Evolutionary conservation across 1,140 invertebrate genomes (phyloP).

Genomic region (Nasonia vitripennis): DNA sequence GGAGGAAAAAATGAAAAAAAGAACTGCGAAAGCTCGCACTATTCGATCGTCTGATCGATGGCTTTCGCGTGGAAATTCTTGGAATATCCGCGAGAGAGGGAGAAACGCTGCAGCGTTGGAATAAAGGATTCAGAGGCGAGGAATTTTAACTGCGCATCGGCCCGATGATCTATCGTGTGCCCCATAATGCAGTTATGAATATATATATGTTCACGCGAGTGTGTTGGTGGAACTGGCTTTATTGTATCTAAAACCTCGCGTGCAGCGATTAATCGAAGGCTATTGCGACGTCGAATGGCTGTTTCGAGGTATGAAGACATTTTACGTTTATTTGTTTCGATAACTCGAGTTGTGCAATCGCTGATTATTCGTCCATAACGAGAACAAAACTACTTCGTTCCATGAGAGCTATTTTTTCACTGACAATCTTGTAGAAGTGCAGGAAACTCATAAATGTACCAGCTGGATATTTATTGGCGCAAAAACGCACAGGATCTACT

Average conservation of each 20-base stretch:
- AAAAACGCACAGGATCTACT: background rate
- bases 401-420: no score
- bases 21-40: background rate
- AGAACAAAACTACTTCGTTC: no score
- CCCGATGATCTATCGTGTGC: slow-evolving; percentile 19
- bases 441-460: background rate
- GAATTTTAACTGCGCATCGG: slow-evolving; percentile 26
- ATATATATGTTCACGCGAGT: no score
- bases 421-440: background rate
- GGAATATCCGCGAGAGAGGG: background rate
- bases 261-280: background rate
- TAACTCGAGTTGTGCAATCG: no score
- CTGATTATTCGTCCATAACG: no score
- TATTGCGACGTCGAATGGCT: no score
- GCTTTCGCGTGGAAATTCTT: background rate
- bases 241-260: slow-evolving; percentile 1
- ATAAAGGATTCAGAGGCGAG: background rate
- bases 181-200: slow-evolving; percentile 14
- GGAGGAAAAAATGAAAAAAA: background rate
- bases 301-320: no score
- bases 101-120: background rate
- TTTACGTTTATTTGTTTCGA: no score
- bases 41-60: slow-evolving; percentile 33
- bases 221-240: background rate
- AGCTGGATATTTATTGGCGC: background rate